These are phyloP conservation scores for Torymus texanus DNA, from an alignment of 2,888 invertebrate species.

Conservation along the genomic window DNA sequence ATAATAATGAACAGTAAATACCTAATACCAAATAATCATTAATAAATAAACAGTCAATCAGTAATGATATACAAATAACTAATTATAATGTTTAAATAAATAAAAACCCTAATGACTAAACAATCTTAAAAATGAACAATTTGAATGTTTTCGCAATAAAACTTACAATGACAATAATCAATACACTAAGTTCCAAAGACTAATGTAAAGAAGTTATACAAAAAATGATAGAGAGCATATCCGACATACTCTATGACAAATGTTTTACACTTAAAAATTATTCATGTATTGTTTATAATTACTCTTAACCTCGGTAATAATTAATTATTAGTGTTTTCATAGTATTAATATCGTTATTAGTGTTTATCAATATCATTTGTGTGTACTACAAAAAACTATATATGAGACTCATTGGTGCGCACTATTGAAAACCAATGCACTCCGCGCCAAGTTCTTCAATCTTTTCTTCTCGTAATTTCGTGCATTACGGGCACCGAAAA, in stretches of 20 bases:
- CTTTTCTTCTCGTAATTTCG: neutral
- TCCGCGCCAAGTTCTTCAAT: slow-evolving; percentile 28
- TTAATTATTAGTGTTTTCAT: slow-evolving; percentile 51
- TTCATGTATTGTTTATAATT: slow-evolving; percentile 52
- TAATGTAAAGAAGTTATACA: slow-evolving; percentile 39
- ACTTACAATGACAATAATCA: slow-evolving; percentile 33
- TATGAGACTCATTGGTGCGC: slow-evolving; percentile 51
- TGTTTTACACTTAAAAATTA: slow-evolving; percentile 53
- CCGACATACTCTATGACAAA: slow-evolving; percentile 47
- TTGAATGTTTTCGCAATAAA: slow-evolving; percentile 28
- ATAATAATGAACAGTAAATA: slow-evolving; percentile 39
- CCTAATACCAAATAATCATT: slow-evolving; percentile 20
- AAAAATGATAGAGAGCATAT: slow-evolving; percentile 47
- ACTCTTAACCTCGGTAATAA: slow-evolving; percentile 50
- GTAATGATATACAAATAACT: slow-evolving; percentile 15
- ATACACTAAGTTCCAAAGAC: slow-evolving; percentile 28
- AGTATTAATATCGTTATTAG: slow-evolving; percentile 54
- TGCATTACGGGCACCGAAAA: slow-evolving; percentile 15
- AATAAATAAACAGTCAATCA: slow-evolving; percentile 25
- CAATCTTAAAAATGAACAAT: slow-evolving; percentile 23
- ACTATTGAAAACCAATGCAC: slow-evolving; percentile 54
- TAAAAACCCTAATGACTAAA: slow-evolving; percentile 20
- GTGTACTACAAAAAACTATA: slow-evolving; percentile 54
- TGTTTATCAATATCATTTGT: slow-evolving; percentile 53
- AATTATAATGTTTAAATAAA: slow-evolving; percentile 16